Evolutionary conservation across 2,113 vertebrate genomes (phyloP).

Genomic region (Cyrtonyx montezumae): DNA sequence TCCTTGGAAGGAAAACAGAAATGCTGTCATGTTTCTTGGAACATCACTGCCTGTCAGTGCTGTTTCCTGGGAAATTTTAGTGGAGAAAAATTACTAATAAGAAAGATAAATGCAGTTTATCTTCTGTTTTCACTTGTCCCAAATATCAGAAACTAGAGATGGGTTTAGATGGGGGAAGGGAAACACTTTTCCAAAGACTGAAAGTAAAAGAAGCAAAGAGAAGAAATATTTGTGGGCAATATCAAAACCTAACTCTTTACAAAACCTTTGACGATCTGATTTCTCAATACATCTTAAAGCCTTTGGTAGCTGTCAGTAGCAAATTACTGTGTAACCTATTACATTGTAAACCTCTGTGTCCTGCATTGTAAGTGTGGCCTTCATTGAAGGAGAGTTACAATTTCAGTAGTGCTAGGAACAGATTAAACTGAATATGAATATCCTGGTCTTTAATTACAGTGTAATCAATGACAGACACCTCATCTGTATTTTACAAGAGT

Average conservation of each 20-base stretch:
- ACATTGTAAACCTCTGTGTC: neutral
- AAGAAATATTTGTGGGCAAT: neutral
- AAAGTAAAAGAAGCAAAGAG: neutral
- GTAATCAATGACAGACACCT: neutral
- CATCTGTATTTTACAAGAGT: neutral
- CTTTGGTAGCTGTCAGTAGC: neutral
- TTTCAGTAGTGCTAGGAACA: neutral
- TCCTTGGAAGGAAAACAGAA: neutral
- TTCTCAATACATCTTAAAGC: neutral
- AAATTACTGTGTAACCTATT: neutral
- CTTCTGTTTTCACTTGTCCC: neutral
- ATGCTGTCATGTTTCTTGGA: neutral
- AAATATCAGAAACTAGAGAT: neutral
- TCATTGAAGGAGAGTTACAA: neutral
- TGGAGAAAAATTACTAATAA: neutral
- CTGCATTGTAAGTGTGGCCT: neutral
- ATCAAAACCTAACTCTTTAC: neutral
- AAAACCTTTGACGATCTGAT: neutral
- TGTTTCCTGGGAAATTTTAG: slow-evolving; percentile 1
- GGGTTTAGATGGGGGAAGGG: neutral
- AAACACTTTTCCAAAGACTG: neutral
- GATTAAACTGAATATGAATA: neutral
- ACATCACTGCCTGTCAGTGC: neutral
- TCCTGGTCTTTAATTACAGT: neutral
- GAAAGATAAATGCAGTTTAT: neutral